Percentiles rank a stretch among this genome's conserved stretches.
Evolutionary conservation across 2,888 invertebrate species (phyloP).

Genomic region (Laothoe populi): DNA sequence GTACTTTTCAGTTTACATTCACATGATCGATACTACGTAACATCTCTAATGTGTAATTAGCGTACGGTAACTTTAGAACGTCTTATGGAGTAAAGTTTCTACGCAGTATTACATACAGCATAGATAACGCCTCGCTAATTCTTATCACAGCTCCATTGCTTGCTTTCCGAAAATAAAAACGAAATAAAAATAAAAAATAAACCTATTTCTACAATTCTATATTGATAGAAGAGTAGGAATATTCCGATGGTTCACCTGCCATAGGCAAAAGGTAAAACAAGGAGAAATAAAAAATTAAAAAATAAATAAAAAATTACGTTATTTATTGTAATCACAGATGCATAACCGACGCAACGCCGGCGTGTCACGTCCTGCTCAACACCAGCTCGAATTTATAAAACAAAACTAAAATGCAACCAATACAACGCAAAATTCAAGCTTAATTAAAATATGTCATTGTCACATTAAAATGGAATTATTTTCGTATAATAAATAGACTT

Average conservation of each 20-base stretch:
- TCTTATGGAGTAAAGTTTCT: neutral
- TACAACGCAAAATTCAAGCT: slow-evolving; percentile 48
- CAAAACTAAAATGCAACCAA: slow-evolving; percentile 52
- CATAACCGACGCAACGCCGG: slow-evolving; percentile 47
- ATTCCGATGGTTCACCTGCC: neutral
- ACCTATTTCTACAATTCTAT: neutral
- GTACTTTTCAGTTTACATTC: neutral
- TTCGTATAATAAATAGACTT: slow-evolving; percentile 58
- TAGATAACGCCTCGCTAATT: slow-evolving; percentile 16
- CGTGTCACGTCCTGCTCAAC: slow-evolving; percentile 42
- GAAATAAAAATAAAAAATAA: neutral
- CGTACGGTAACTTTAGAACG: neutral
- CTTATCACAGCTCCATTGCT: slow-evolving; percentile 34
- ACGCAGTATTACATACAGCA: slow-evolving; percentile 10
- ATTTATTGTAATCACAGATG: slow-evolving; percentile 81
- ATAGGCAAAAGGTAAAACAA: slow-evolving; percentile 33
- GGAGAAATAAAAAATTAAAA: slow-evolving; percentile 53
- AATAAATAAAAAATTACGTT: slow-evolving; percentile 63
- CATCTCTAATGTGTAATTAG: neutral
- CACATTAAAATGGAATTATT: slow-evolving; percentile 47
- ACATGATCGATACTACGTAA: neutral
- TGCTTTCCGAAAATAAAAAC: slow-evolving; percentile 13
- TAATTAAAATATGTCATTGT: slow-evolving; percentile 43
- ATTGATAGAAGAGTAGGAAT: slow-evolving; percentile 5
- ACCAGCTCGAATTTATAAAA: slow-evolving; percentile 47